These are phyloP conservation scores for Caenorhabditis angaria DNA, from an alignment of 2,888 invertebrate genomes.

Conservation along the genomic window DNA sequence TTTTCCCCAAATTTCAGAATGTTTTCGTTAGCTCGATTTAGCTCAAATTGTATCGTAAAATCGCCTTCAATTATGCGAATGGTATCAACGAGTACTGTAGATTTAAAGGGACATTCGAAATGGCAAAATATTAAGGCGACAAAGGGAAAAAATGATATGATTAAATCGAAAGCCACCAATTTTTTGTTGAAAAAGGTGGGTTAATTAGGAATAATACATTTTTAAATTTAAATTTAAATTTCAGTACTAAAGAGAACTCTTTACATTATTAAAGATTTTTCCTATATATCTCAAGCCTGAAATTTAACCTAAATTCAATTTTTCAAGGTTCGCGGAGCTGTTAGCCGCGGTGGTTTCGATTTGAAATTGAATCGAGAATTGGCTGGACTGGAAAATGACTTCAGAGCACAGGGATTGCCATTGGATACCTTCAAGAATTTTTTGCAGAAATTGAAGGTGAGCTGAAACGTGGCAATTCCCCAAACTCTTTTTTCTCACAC, in stretches of 20 bases:
- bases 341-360: constrained; percentile 62
- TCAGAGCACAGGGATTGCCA: constrained; percentile 56
- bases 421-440: constrained; percentile 66
- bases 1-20: not conserved
- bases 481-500: no score
- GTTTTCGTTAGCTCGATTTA: not conserved
- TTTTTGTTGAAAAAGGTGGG: constrained; percentile 53
- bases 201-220: not conserved
- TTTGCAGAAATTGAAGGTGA: constrained; percentile 58
- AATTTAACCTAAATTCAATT: no score
- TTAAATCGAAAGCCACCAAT: constrained; percentile 58
- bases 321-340: constrained; percentile 49
- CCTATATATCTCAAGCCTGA: no score
- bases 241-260: not conserved
- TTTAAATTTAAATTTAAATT: not conserved
- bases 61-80: not conserved
- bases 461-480: no score
- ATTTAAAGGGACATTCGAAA: constrained; percentile 68
- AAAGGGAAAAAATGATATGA: constrained; percentile 67
- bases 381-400: constrained; percentile 62
- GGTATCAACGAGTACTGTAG: not conserved
- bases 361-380: constrained; percentile 63
- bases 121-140: constrained; percentile 70
- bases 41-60: not conserved
- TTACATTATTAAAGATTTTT: not conserved